Conservation (phyloP, 1,140 invertebrate genomes). For the Pseudomyrmex dendroicus region DNA sequence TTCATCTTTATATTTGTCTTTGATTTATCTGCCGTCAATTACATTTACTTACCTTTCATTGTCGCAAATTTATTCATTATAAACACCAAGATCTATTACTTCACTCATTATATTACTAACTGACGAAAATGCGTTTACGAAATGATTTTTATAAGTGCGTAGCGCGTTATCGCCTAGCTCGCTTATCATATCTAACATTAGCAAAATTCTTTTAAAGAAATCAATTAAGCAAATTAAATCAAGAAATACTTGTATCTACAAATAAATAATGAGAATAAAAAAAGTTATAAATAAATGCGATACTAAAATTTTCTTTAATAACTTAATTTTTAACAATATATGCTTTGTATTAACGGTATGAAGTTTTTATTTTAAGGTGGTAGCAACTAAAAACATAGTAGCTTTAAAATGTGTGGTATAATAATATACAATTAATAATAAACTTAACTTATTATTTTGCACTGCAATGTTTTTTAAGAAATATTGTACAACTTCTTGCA, state of each 20-base stretch:
- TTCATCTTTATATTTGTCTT: background rate
- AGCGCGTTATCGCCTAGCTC: slow-evolving; percentile 19
- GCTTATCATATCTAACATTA: slow-evolving; percentile 47
- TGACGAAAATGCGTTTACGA: slow-evolving; percentile 3
- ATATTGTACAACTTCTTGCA: no score
- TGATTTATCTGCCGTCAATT: slow-evolving; percentile 3
- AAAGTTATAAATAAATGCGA: background rate
- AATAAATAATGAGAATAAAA: background rate
- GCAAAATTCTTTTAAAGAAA: slow-evolving; percentile 14
- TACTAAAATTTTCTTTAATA: background rate
- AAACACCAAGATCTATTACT: slow-evolving; percentile 13
- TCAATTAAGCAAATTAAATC: slow-evolving; percentile 11
- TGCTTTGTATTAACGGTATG: background rate
- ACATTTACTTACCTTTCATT: slow-evolving; percentile 41
- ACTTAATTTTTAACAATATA: background rate
- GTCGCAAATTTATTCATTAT: background rate
- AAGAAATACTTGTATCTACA: slow-evolving; percentile 2
- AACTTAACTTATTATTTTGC: no score
- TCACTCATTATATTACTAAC: slow-evolving; percentile 34
- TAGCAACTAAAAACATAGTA: no score
- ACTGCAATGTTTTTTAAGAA: no score
- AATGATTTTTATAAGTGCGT: slow-evolving; percentile 50
- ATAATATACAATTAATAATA: no score
- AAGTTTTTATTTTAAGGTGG: no score
- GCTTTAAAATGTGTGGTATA: no score